These are phyloP conservation scores for Diloba caeruleocephala DNA, from an alignment of 2,888 invertebrate species.

Conservation along the genomic window DNA sequence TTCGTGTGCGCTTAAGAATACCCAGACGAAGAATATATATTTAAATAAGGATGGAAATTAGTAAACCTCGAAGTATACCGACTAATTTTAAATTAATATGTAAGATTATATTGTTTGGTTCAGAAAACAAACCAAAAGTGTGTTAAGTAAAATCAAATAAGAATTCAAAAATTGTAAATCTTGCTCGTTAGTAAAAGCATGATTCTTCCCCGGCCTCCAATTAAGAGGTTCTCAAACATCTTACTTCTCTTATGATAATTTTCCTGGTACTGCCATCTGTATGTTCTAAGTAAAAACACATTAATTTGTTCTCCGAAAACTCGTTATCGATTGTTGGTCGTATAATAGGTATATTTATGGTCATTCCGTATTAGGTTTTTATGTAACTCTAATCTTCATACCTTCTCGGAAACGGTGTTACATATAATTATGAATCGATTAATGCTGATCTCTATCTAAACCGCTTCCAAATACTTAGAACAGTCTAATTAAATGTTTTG, in stretches of 20 bases:
- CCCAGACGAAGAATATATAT: neutral
- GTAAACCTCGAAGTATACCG: too few relatives aligned
- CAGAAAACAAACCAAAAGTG: neutral
- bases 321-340: slow-evolving; percentile 66
- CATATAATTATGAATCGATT: slow-evolving; percentile 66
- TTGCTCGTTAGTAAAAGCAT: slow-evolving; percentile 26
- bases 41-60: neutral
- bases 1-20: slow-evolving; percentile 8
- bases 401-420: slow-evolving; percentile 66
- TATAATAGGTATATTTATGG: slow-evolving; percentile 56
- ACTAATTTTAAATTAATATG: too few relatives aligned
- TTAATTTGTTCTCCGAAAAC: slow-evolving; percentile 71
- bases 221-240: slow-evolving; percentile 57
- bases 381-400: slow-evolving; percentile 63
- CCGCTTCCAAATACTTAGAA: slow-evolving; percentile 57
- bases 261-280: slow-evolving; percentile 62
- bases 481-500: slow-evolving; percentile 38
- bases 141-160: slow-evolving; percentile 3
- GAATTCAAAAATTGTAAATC: neutral
- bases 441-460: slow-evolving; percentile 55
- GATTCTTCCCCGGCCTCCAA: slow-evolving; percentile 48
- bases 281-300: slow-evolving; percentile 67
- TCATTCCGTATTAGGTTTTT: slow-evolving; percentile 61
- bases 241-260: too few relatives aligned
- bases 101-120: neutral